phyloP scores from a whole-genome alignment of 2,888 invertebrate genomes.

The Heliconius erato region DNA sequence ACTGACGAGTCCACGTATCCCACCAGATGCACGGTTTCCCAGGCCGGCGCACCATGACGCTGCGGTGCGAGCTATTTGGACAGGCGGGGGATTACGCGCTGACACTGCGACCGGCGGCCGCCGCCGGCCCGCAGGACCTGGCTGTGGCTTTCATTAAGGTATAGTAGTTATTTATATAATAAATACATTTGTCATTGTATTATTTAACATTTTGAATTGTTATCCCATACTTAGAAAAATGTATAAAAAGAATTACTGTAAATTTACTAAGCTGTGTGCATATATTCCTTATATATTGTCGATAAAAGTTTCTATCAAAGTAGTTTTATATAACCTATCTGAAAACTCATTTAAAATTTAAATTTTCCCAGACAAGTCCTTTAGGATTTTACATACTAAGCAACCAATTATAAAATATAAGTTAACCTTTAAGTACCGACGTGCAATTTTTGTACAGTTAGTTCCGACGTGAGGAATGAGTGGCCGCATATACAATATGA shows the following conservation, averaged over 20 bases:
- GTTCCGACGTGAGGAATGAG: no score
- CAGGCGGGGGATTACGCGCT: conserved; percentile 93
- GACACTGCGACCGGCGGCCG: conserved; percentile 88
- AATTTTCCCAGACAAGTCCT: no score
- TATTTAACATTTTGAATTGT: background rate
- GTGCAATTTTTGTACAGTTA: no score
- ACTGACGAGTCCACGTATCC: background rate
- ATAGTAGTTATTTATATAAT: conserved; percentile 45
- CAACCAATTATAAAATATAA: no score
- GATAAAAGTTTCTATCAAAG: background rate
- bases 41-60: conserved; percentile 88
- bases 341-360: background rate
- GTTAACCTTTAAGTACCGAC: no score
- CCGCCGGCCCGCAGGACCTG: conserved; percentile 87
- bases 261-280: no score
- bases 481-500: no score
- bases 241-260: no score
- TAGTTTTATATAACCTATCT: background rate
- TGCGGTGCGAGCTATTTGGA: conserved; percentile 93
- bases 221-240: no score
- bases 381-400: no score
- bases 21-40: conserved; percentile 86
- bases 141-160: conserved; percentile 90
- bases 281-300: no score
- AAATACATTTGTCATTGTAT: background rate